These are phyloP conservation scores for Tromatobia lineatoria DNA, from an alignment of 2,888 invertebrate species.

Conservation along the genomic window DNA sequence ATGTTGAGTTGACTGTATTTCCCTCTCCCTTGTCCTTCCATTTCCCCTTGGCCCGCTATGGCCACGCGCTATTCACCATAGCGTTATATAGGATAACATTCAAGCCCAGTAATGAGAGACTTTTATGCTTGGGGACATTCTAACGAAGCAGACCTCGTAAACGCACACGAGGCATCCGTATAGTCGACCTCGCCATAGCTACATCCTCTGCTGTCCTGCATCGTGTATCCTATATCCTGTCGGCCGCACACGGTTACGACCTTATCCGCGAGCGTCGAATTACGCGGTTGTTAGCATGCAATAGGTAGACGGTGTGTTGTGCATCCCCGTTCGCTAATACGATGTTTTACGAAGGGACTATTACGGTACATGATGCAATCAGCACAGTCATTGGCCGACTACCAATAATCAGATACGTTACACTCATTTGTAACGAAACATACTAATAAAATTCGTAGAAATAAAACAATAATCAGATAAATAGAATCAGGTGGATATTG, in stretches of 20 bases:
- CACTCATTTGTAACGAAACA: background rate
- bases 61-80: constrained; percentile 35
- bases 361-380: background rate
- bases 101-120: constrained; percentile 76
- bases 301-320: constrained; percentile 58
- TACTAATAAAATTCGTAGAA: constrained; percentile 3
- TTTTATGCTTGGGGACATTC: constrained; percentile 77
- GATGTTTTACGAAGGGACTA: constrained; percentile 54
- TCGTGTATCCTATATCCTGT: constrained; percentile 5
- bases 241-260: constrained; percentile 70
- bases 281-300: constrained; percentile 73
- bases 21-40: constrained; percentile 31
- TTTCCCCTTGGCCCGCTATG: constrained; percentile 7
- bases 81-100: constrained; percentile 70
- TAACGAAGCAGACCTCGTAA: constrained; percentile 79
- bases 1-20: constrained; percentile 74
- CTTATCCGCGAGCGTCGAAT: constrained; percentile 74
- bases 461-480: background rate
- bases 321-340: constrained; percentile 49
- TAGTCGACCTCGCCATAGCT: background rate
- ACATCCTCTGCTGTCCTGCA: constrained; percentile 7
- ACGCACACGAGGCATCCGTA: constrained; percentile 71
- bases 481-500: too few species aligned
- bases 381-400: constrained; percentile 5
- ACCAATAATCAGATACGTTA: background rate